Evolutionary conservation across 2,113 vertebrate genomes (phyloP).

Genomic region (Camelus bactrianus): DNA sequence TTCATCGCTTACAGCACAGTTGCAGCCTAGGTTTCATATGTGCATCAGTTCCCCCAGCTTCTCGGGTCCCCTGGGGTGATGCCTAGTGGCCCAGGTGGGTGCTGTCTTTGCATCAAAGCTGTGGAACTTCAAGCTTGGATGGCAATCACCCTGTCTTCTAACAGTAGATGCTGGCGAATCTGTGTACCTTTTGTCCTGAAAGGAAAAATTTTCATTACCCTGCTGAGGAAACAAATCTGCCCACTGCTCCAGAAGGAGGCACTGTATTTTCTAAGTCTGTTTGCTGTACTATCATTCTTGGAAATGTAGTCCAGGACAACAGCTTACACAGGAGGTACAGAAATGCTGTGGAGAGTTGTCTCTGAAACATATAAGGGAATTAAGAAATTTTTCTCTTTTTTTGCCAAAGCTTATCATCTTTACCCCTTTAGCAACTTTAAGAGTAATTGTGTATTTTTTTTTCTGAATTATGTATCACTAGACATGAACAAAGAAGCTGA

Average conservation of each 20-base stretch:
- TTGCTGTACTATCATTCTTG: neutral
- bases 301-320: neutral
- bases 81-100: neutral
- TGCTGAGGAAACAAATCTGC: neutral
- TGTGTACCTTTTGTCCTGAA: neutral
- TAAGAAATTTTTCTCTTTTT: neutral
- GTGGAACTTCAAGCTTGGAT: neutral
- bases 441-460: neutral
- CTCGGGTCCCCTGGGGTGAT: fast-evolving
- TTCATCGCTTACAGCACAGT: neutral
- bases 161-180: neutral
- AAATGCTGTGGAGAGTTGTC: neutral
- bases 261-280: neutral
- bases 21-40: neutral
- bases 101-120: neutral
- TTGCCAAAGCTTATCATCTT: neutral
- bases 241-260: neutral
- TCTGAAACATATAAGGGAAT: neutral
- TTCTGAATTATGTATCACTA: neutral
- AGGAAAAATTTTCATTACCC: neutral
- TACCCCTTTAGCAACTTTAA: neutral
- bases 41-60: neutral
- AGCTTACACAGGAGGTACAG: neutral
- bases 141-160: neutral
- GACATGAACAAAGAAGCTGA: neutral